phyloP scores from a whole-genome alignment of 2,888 invertebrate species.

The Drosophila crucigera region DNA sequence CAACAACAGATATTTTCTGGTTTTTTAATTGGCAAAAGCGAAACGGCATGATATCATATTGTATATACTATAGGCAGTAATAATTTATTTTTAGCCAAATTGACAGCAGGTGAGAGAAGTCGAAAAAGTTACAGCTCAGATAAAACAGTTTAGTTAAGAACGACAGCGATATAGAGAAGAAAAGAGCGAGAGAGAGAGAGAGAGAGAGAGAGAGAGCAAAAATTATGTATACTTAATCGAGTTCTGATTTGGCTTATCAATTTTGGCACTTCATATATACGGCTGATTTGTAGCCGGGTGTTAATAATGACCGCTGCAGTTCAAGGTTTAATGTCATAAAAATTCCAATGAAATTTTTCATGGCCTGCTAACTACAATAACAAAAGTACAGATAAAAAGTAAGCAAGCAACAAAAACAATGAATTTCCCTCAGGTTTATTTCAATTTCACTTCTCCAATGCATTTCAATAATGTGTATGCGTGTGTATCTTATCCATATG shows the following conservation, averaged over 20 bases:
- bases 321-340: conserved; percentile 41
- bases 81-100: conserved; percentile 80
- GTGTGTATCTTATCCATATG: not conserved
- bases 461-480: not conserved
- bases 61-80: conserved; percentile 70
- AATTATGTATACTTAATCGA: conserved; percentile 22
- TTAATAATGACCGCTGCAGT: conserved; percentile 35
- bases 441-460: conserved; percentile 43
- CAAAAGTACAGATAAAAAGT: not conserved
- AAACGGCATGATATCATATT: conserved; percentile 75
- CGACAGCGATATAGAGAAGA: conserved; percentile 1
- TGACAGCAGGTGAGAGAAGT: conserved; percentile 55
- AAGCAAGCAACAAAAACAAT: conserved; percentile 7
- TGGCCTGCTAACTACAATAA: conserved; percentile 1
- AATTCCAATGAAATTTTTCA: conserved; percentile 23
- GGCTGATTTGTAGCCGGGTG: conserved; percentile 18
- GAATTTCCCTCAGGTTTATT: conserved; percentile 19
- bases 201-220: not conserved
- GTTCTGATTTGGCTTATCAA: conserved; percentile 47
- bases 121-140: conserved; percentile 53
- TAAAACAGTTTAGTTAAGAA: conserved; percentile 65
- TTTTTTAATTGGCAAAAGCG: conserved; percentile 78
- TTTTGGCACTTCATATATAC: not conserved
- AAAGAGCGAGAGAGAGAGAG: not conserved
- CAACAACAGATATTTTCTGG: conserved; percentile 54